These are phyloP conservation scores for Anoura caudifer DNA, from an alignment of 2,113 vertebrate species.

Conservation along the genomic window DNA sequence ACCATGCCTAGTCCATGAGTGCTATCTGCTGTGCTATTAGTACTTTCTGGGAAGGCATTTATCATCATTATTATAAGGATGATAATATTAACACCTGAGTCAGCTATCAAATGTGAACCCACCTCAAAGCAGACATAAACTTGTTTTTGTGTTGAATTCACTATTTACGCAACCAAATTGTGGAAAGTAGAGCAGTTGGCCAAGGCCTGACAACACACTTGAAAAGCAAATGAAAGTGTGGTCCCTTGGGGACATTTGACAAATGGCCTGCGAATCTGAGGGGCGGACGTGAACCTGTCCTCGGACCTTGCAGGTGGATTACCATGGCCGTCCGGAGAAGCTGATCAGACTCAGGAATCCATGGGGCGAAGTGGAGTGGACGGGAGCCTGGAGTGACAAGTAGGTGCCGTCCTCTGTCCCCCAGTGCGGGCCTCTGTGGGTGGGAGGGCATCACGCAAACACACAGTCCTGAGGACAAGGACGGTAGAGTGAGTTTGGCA, in stretches of 20 bases:
- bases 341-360: slow-evolving; percentile 88
- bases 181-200: background rate
- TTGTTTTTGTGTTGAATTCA: background rate
- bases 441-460: rapidly evolving
- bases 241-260: background rate
- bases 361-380: slow-evolving; percentile 93
- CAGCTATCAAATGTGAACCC: background rate
- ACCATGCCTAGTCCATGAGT: rapidly evolving
- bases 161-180: background rate
- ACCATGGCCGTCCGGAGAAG: slow-evolving; percentile 74
- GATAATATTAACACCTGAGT: background rate
- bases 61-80: too few relatives aligned
- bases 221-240: background rate
- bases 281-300: rapidly evolving
- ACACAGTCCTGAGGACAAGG: rapidly evolving
- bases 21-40: too few relatives aligned
- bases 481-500: background rate
- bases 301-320: slow-evolving; percentile 78
- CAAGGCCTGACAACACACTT: background rate
- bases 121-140: background rate
- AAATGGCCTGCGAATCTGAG: background rate
- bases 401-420: slow-evolving; percentile 68
- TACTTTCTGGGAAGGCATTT: background rate
- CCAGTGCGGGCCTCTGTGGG: background rate
- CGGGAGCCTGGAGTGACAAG: slow-evolving; percentile 91